Evolutionary conservation across 1,140 invertebrate species (phyloP), one percentile per base, ranked within the genome.

Genomic region (Mizuhopecten yessoensis): DNA sequence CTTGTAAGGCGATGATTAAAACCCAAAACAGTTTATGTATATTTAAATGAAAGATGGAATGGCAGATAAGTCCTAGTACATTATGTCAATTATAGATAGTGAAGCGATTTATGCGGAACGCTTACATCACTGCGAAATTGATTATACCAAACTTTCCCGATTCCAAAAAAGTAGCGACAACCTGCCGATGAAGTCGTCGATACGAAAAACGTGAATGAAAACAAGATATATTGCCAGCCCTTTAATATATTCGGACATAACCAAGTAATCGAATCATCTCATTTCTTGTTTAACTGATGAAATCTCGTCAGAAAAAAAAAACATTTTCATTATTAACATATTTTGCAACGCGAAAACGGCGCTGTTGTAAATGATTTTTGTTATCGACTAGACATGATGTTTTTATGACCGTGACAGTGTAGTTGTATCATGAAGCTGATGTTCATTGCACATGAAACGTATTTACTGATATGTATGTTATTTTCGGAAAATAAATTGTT

Each of bases 71-170:
- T 9, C 9, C 5, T 29, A 75, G n/a, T 75, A 7, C 17, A 75
- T 75, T 75, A 29, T 9, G 29, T 29, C 57, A n/a, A 75, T 75
- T 75, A 75, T 75, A 75, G 57, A 75, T 75, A 75, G 57, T n/a
- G 57, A 29, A 1, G n/a, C n/a, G n/a, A n/a, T 75, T 29, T 75
- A 11, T 75, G 17, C 5, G 9, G 29, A 75, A 29, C 57, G 11
- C n/a, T 75, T 45, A 17, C 42, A 45, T 45, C 42, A 45, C 42
- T 20, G 17, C 42, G 10, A 45, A 45, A 45, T 45, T 45, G 42
- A 45, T 45, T 45, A 45, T 17, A 45, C 3, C n/a, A 23, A 49
- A 75, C 9, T 75, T 3, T 29, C n/a, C 23, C 1, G 23, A 75
- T 9, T 29, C 57, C 23, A 75, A 29, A n/a, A 29, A 75, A 1